These are phyloP conservation scores for Zophobas morio DNA, from an alignment of 1,140 invertebrate species.

Conservation along the genomic window DNA sequence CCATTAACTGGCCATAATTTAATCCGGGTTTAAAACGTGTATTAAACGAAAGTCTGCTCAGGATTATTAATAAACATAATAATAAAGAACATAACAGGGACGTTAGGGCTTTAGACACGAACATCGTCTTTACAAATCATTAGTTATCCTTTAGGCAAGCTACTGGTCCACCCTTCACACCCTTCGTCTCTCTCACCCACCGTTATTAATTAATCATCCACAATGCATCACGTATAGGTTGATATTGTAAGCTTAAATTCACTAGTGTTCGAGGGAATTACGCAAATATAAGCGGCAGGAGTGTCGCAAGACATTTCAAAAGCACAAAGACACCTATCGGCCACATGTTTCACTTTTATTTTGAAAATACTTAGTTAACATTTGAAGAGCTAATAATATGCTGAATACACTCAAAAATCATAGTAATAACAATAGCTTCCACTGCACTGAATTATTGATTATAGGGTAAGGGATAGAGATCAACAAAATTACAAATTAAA, in stretches of 20 bases:
- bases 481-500: too few species aligned
- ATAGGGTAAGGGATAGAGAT: too few species aligned
- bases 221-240: conserved; percentile 55
- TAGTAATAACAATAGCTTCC: too few species aligned
- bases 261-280: conserved; percentile 16
- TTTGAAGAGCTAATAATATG: too few species aligned
- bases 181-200: conserved; percentile 47
- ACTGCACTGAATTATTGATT: too few species aligned
- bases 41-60: conserved; percentile 37
- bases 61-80: conserved; percentile 59
- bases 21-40: conserved; percentile 34
- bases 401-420: too few species aligned
- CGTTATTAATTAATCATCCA: conserved; percentile 56
- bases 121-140: conserved; percentile 59
- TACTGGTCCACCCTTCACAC: conserved; percentile 44
- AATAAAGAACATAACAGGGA: conserved; percentile 56
- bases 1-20: conserved; percentile 22
- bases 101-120: conserved; percentile 53
- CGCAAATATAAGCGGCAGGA: conserved; percentile 2
- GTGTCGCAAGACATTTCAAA: too few species aligned
- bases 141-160: conserved; percentile 57
- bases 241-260: conserved; percentile 36
- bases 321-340: too few species aligned
- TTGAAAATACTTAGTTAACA: too few species aligned
- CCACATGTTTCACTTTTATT: too few species aligned